Percentiles rank a stretch among this genome's conserved stretches.
phyloP scores from a whole-genome alignment of 2,797 vertebrate species.

The Simalia tracyae region DNA sequence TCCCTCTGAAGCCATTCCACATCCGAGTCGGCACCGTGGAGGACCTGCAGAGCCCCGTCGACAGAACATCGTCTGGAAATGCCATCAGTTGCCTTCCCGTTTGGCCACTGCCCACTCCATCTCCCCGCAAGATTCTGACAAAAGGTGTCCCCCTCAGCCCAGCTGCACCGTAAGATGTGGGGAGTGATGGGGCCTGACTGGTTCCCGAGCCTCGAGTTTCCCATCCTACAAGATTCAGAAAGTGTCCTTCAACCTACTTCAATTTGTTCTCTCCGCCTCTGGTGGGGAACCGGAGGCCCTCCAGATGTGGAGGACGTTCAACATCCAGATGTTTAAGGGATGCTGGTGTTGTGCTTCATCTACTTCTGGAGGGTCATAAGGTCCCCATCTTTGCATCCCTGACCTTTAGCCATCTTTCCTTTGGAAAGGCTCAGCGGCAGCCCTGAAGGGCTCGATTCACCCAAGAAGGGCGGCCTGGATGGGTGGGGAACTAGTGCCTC shows the following conservation, averaged over 20 bases:
- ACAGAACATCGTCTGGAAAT: not conserved
- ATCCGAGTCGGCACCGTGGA: conserved; percentile 95
- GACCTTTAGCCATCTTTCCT: not conserved
- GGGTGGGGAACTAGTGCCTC: accelerated
- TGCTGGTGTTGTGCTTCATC: not conserved
- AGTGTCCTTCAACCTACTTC: not conserved
- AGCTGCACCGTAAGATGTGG: not conserved
- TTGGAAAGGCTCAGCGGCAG: not conserved
- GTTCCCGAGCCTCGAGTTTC: not conserved
- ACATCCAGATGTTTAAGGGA: not conserved
- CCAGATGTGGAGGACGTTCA: not conserved
- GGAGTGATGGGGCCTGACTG: too few species aligned
- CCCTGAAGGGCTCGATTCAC: not conserved
- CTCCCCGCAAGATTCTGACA: not conserved
- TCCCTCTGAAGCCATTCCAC: conserved; percentile 97
- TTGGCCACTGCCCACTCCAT: not conserved
- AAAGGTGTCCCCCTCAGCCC: not conserved
- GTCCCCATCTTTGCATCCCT: not conserved
- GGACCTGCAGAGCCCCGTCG: conserved; percentile 77
- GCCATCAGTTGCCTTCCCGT: not conserved
- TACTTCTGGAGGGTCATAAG: too few species aligned
- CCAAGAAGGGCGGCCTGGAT: not conserved
- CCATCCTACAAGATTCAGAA: not conserved
- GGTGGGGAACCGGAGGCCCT: not conserved
- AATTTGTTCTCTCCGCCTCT: too few species aligned